Evolutionary conservation across 1,140 invertebrate genomes (phyloP).

Genomic region (Dryas iulia): DNA sequence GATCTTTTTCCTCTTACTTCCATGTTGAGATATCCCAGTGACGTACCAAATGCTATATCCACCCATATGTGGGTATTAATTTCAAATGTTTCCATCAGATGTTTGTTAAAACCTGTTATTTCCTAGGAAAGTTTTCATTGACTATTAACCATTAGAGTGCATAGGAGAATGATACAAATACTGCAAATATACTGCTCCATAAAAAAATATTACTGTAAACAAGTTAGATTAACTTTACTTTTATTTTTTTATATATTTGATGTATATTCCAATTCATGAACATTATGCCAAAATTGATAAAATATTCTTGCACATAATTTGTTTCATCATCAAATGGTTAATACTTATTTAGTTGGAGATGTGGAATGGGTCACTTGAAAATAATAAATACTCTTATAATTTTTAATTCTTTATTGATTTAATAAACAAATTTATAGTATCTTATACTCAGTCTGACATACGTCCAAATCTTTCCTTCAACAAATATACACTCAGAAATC

Average conservation of each 20-base stretch:
- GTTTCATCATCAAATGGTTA: no score
- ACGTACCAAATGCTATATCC: constrained; percentile 69
- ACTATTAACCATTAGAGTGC: no score
- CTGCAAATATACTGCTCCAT: no score
- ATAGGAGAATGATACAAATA: no score
- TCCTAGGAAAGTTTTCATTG: neutral
- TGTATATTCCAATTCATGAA: no score
- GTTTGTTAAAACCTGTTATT: constrained; percentile 53
- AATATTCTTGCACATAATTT: no score
- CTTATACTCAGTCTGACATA: constrained; percentile 73
- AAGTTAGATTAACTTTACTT: no score
- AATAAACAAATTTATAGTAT: constrained; percentile 66
- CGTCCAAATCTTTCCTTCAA: constrained; percentile 60
- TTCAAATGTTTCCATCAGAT: constrained; percentile 67
- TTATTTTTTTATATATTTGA: no score
- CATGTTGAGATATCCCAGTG: constrained; percentile 68
- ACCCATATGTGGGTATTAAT: constrained; percentile 75
- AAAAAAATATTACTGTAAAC: no score
- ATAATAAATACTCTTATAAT: constrained; percentile 34
- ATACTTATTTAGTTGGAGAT: neutral
- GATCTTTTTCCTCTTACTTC: constrained; percentile 65
- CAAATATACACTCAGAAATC: constrained; percentile 56
- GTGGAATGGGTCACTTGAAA: neutral
- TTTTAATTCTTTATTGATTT: constrained; percentile 60
- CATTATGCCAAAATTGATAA: no score